A percentile compares a stretch with the other conserved stretches of the same genome.
These are phyloP conservation scores for Loris lydekkerianus DNA, from an alignment of 2,797 vertebrate species.

Conservation along the genomic window DNA sequence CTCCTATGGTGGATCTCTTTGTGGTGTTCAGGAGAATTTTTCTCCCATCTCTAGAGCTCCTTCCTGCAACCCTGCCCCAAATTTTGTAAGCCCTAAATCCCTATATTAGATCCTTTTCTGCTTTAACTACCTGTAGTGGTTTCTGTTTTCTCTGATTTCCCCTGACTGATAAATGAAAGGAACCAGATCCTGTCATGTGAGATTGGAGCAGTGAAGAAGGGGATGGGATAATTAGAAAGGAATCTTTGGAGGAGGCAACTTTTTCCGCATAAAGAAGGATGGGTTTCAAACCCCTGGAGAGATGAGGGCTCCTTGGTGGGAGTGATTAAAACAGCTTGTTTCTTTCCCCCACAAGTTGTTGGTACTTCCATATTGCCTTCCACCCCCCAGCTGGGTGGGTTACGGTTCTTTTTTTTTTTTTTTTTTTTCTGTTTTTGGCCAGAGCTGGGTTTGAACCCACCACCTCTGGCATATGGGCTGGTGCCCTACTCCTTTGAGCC, in stretches of 20 bases:
- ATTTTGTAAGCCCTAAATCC: neutral
- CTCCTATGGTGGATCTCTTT: neutral
- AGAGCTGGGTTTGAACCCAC: no score
- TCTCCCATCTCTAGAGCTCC: neutral
- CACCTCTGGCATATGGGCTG: no score
- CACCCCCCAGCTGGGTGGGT: neutral
- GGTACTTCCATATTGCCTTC: neutral
- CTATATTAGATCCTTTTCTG: slow-evolving; percentile 40
- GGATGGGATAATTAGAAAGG: slow-evolving; percentile 4
- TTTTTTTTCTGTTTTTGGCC: no score
- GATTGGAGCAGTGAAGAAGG: neutral
- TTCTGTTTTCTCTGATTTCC: slow-evolving; percentile 46
- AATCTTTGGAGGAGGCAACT: slow-evolving; percentile 17
- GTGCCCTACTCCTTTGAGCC: no score
- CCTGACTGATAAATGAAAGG: neutral
- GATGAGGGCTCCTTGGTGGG: neutral
- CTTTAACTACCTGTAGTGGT: neutral
- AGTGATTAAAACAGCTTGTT: slow-evolving; percentile 2
- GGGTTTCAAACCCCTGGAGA: neutral
- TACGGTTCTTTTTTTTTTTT: slow-evolving; percentile 19
- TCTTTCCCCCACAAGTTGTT: slow-evolving; percentile 15
- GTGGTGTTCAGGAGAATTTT: neutral
- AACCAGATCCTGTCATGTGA: neutral
- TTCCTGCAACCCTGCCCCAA: neutral
- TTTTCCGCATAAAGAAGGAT: slow-evolving; percentile 36